Base-by-base conservation (phyloP, 2,113 vertebrate genomes). In the Eptesicus fuscus region DNA sequence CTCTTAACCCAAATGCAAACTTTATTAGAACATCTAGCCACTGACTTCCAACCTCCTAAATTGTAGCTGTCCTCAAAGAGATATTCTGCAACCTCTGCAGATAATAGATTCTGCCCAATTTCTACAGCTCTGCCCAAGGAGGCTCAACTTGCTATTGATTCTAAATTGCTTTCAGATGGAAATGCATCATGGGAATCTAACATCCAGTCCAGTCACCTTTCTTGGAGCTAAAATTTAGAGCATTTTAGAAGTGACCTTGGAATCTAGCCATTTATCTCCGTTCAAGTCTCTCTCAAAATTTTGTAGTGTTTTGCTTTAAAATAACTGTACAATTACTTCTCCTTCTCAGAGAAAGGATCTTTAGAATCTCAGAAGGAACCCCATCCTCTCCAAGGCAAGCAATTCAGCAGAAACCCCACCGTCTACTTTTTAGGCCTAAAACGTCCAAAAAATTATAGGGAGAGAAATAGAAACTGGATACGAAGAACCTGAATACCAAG, bases 181-280 rank as follows among this genome's bases (percentile, higher is more conserved):
- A 95, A 96, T 82, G 20, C 0, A 4, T 80, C 76, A 88, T 51
- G n/a, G 56, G 67, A 83, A 95, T 78, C 56, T 56, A 96, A 6
- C 74, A 49, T 51, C 42, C 53, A 82, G 22, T n/a, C 40, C 11
- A 44, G 49, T 44, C 13, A 59, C 23, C 53, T 88, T 93, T 91
- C 76, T 77, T 73, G 40, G 56, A 69, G 89, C 32, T 95, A 93
- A 96, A 88, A 91, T 73, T 56, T 49, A 83, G 8, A 86, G 56
- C 49, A 89, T 59, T 83, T 78, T 73, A 67, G 35, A 93, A 53
- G 28, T 47, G 6, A 37, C 4, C 37, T 56, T 56, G 93, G 42
- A 91, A 69, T 14, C 14, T 37, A 95, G 65, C 22, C 28, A 88
- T 74, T 83, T 37, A 53, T 7, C 7, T 67, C 44, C 59, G 37